A percentile compares a stretch with the other conserved stretches of the same genome.
These are phyloP conservation scores for Hemicrepidius hirtus DNA, from an alignment of 2,888 invertebrate genomes.

Conservation along the genomic window DNA sequence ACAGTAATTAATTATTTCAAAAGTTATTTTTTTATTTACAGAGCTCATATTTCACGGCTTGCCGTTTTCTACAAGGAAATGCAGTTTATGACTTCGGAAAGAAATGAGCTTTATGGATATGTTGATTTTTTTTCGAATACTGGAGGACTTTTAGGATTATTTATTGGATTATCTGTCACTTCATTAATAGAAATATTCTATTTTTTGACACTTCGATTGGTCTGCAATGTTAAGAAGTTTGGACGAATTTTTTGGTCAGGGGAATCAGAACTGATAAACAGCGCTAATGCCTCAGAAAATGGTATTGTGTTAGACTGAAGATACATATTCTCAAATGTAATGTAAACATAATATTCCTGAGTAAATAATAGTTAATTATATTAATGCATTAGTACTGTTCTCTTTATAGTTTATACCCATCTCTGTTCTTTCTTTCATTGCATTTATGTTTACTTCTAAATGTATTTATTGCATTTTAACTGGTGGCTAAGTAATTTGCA, in stretches of 20 bases:
- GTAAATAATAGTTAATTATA: too few species aligned
- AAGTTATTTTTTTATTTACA: conserved; percentile 64
- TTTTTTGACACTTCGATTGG: conserved; percentile 31
- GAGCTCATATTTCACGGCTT: conserved; percentile 74
- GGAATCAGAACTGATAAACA: conserved; percentile 56
- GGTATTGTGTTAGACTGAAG: too few species aligned
- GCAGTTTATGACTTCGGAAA: conserved; percentile 80
- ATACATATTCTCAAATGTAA: too few species aligned
- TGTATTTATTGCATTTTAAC: too few species aligned
- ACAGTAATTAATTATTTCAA: neutral
- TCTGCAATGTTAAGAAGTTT: conserved; percentile 37
- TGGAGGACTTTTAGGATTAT: conserved; percentile 77
- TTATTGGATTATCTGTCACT: conserved; percentile 40
- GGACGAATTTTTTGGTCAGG: conserved; percentile 35
- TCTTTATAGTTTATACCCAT: too few species aligned
- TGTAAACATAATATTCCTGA: too few species aligned
- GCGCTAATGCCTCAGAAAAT: too few species aligned
- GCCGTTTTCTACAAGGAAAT: conserved; percentile 82
- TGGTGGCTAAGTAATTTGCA: too few species aligned
- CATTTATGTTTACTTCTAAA: too few species aligned
- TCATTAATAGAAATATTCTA: conserved; percentile 35
- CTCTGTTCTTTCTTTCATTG: too few species aligned
- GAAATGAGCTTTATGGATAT: conserved; percentile 81
- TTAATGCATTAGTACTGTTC: too few species aligned
- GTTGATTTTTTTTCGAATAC: conserved; percentile 83